Base-by-base conservation (phyloP, 2,113 vertebrate genomes). In the Catharus fuscescens region DNA sequence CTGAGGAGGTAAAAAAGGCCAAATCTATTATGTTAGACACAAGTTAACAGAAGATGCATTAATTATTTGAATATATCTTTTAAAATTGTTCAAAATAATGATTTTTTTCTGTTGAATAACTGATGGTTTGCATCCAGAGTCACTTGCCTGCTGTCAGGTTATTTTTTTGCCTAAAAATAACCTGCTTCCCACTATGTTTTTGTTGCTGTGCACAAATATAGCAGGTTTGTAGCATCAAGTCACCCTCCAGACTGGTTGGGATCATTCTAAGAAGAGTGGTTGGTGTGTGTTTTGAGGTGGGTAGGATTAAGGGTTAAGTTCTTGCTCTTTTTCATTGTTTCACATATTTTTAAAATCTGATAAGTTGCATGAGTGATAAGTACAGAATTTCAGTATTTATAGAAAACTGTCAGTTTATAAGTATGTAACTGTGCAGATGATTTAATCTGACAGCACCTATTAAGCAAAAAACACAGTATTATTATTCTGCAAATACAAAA, bases 341-440 rank as follows among this genome's bases (percentile, higher is more conserved):
- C 83, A 47, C 13, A 44, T 94, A 3, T 77, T 95, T 91, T 73
- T 29, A 87, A 65, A 73, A 85, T 85, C 71, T 72, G 66, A 72
- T 88, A 62, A 77, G 34, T 70, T 6, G 1, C 48, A 76, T 74
- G 61, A 88, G 34, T 76, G 59, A 61, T 73, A 90, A 94, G 80
- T 90, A 82, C 26, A 73, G 59, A 82, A 82, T 95, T 86, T 77
- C 29, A 74, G 47, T 94, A 81, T 92, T 92, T 95, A 60, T 78
- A 71, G 69, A 53, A 84, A 93, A 52, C 21, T 74, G 32, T 50
- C 88, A 84, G 18, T 86, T 92, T 83, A 16, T 86, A 70, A 86
- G 57, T 56, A 66, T 64, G 64, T 61, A 80, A 50, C 44, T 54
- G 18, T 67, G 38, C 28, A 80, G 47, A 44, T 92, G 56, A 80